Percentiles rank a stretch among this genome's conserved stretches.
These are phyloP conservation scores for Anas georgica DNA, from an alignment of 2,797 vertebrate genomes.

Conservation along the genomic window DNA sequence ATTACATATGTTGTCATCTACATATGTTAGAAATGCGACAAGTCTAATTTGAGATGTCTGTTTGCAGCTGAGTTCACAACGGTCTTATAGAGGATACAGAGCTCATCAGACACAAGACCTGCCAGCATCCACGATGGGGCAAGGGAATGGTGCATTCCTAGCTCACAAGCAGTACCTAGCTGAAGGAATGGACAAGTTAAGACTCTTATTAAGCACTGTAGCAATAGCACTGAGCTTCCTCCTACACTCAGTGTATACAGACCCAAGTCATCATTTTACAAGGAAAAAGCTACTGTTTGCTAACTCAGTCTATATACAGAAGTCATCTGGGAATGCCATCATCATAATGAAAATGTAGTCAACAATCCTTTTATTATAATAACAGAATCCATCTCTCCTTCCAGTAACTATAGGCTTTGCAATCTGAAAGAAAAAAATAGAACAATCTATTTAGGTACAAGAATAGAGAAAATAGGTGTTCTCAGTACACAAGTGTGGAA, in stretches of 20 bases:
- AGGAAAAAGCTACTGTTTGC: background rate
- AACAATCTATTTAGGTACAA: background rate
- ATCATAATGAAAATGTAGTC: background rate
- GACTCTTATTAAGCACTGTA: accelerated
- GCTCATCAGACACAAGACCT: background rate
- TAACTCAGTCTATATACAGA: background rate
- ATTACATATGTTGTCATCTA: background rate
- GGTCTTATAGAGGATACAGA: background rate
- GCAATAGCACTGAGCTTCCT: background rate
- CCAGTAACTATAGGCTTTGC: background rate
- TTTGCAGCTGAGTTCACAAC: background rate
- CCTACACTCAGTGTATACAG: background rate
- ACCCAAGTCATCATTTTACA: background rate
- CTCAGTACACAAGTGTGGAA: background rate
- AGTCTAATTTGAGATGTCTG: background rate
- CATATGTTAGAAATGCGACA: background rate
- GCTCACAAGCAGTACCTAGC: accelerated
- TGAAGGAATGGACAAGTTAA: background rate
- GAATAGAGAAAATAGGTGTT: background rate
- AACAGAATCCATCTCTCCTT: background rate
- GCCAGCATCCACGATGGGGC: accelerated
- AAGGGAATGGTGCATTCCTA: background rate
- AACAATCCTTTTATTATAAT: background rate
- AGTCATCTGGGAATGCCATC: background rate
- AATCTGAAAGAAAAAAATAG: background rate